Evolutionary conservation across 2,113 vertebrate genomes (phyloP), one percentile per base, ranked within the genome.

Genomic region (Notiomystis cincta): DNA sequence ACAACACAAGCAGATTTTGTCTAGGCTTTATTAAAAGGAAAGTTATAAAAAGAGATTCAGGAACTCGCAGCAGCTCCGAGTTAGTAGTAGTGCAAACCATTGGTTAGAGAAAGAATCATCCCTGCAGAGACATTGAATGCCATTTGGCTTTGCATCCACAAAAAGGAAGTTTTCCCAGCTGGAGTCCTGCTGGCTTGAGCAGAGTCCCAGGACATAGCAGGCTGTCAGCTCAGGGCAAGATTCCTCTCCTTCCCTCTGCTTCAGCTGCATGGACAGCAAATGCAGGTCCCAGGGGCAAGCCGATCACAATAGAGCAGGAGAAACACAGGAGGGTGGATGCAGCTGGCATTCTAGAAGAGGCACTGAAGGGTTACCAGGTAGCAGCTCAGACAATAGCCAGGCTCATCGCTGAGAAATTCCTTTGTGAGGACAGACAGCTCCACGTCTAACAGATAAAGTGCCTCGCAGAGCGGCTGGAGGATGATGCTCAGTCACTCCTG

Each of bases 21-120:
- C 25, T 50, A 93, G 89, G 35, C 51, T 91, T 97, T 97, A 97
- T 97, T 97, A 97, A 97, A 97, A 96, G 90, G 28, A 82, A 91
- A 95, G 95, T 96, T 97, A 96, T 81, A 97, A 97, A 97, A 97
- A 91, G 81, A 96, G 83, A 86, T 95, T 96, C 69, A 64, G 76
- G 92, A 96, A 87, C 91, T 72, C 3, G 1, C 47, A 97, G 71
- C 69, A 95, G 95, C 90, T 96, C 92, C 37, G 0, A 81, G 64
- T 95, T 93, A 95, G 79, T 64, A 94, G 64, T 80, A 97, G 97
- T 96, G 95, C 97, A 96, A 97, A 96, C 71, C 60, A 87, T 13
- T 79, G 40, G 80, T 97, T 96, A 97, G 78, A 97, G 72, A 84
- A 96, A 94, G 87, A 93, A 87, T 92, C 79, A 95, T 97, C 89